Evolutionary conservation across 2,113 vertebrate species (phyloP).

Genomic region (Anser cygnoides): DNA sequence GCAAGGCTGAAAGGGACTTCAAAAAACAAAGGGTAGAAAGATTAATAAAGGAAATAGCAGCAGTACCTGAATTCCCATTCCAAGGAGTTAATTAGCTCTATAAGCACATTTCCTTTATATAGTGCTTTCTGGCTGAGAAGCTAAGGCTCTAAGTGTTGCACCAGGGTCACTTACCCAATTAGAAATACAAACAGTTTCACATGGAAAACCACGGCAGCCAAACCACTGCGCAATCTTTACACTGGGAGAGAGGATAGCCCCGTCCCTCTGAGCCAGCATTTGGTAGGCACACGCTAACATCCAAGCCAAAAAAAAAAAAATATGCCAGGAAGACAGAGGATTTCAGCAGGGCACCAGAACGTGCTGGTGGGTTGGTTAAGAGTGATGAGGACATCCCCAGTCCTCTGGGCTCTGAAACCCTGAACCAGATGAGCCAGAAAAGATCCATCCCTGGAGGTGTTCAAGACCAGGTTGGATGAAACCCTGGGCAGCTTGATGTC

Average conservation of each 20-base stretch:
- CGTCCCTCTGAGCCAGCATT: neutral
- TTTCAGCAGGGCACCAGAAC: neutral
- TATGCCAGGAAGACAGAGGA: neutral
- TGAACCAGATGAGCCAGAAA: neutral
- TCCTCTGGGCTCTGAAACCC: neutral
- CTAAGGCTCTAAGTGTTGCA: neutral
- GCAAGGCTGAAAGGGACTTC: neutral
- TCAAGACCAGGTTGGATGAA: too few species aligned
- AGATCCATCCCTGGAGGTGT: neutral
- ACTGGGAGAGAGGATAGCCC: neutral
- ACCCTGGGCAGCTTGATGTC: too few species aligned
- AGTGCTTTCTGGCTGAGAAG: neutral
- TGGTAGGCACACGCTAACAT: neutral
- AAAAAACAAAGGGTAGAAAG: neutral
- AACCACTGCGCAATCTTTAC: neutral
- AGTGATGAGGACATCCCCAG: neutral
- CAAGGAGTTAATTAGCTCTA: neutral
- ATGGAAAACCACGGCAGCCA: neutral
- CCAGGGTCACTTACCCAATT: neutral
- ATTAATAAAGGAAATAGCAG: neutral
- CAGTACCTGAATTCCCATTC: neutral
- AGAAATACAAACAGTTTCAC: neutral
- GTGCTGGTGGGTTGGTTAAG: rapidly evolving
- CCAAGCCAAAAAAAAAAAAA: neutral
- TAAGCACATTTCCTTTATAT: neutral